These are phyloP conservation scores for Rhagonycha fulva DNA, from an alignment of 2,888 invertebrate genomes.

Conservation along the genomic window DNA sequence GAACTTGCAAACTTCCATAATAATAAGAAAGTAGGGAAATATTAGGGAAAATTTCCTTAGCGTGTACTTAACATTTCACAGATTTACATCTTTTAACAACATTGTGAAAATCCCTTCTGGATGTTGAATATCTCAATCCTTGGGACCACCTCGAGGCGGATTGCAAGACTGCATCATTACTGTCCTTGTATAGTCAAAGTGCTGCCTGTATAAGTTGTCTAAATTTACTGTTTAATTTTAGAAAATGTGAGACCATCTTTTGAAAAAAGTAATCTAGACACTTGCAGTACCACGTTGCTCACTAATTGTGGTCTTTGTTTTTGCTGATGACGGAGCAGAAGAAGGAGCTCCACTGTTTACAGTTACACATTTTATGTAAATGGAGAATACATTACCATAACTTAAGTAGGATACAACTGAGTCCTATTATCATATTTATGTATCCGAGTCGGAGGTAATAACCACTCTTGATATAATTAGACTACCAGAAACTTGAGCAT, in stretches of 20 bases:
- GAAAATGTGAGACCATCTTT: constrained; percentile 11
- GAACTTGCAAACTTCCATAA: constrained; percentile 31
- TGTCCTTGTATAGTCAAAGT: constrained; percentile 39
- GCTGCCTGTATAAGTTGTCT: constrained; percentile 35
- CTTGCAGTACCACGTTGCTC: neutral
- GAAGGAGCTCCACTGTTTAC: constrained; percentile 24
- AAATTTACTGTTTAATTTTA: constrained; percentile 8
- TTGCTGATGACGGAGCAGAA: constrained; percentile 16
- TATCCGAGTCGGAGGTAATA: constrained; percentile 26
- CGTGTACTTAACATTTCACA: constrained; percentile 32
- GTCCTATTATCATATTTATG: constrained; percentile 40
- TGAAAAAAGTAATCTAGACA: neutral
- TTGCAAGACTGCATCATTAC: constrained; percentile 46
- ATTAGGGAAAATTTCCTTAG: constrained; percentile 27
- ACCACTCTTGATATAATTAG: constrained; percentile 25
- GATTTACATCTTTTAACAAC: constrained; percentile 43
- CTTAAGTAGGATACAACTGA: constrained; percentile 40
- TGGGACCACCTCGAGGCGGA: constrained; percentile 39
- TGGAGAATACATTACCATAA: constrained; percentile 43
- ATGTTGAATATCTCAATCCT: constrained; percentile 41
- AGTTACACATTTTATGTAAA: constrained; percentile 42
- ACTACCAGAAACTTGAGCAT: constrained; percentile 12
- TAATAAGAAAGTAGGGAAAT: constrained; percentile 33
- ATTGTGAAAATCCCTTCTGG: constrained; percentile 35
- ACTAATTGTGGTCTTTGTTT: constrained; percentile 16